A percentile compares a stretch with the other conserved stretches of the same genome.
These are phyloP conservation scores for Orthonychiurus folsomi DNA, from an alignment of 2,888 invertebrate species.

Conservation along the genomic window DNA sequence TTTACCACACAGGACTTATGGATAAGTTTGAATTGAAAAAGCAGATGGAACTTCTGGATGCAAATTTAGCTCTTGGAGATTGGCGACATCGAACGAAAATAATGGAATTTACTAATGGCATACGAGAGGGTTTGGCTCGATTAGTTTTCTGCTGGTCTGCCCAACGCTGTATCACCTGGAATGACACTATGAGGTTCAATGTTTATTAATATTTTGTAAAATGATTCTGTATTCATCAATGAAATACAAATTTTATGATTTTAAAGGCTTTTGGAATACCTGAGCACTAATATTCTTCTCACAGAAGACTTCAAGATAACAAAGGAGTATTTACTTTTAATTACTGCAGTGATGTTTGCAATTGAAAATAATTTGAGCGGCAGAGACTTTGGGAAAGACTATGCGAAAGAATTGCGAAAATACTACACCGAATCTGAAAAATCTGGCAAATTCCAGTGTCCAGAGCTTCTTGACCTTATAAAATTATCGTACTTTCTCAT, in stretches of 20 bases:
- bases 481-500: constrained; percentile 24
- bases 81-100: constrained; percentile 73
- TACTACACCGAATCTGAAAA: constrained; percentile 22
- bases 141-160: constrained; percentile 67
- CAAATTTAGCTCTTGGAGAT: constrained; percentile 80
- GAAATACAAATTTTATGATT: not conserved
- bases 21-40: constrained; percentile 52
- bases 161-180: constrained; percentile 63
- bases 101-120: constrained; percentile 63
- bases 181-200: constrained; percentile 53
- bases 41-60: constrained; percentile 67
- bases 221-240: not conserved
- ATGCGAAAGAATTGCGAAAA: constrained; percentile 32
- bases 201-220: not conserved
- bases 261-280: constrained; percentile 28
- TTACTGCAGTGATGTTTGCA: constrained; percentile 24
- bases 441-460: constrained; percentile 25
- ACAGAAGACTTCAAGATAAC: constrained; percentile 21
- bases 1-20: constrained; percentile 46
- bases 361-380: constrained; percentile 24
- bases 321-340: constrained; percentile 27
- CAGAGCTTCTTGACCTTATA: constrained; percentile 32
- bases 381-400: constrained; percentile 21
- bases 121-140: constrained; percentile 62
- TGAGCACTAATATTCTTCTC: constrained; percentile 17